These are phyloP conservation scores for Neomonachus schauinslandi DNA, from an alignment of 2,113 vertebrate genomes.

Conservation along the genomic window DNA sequence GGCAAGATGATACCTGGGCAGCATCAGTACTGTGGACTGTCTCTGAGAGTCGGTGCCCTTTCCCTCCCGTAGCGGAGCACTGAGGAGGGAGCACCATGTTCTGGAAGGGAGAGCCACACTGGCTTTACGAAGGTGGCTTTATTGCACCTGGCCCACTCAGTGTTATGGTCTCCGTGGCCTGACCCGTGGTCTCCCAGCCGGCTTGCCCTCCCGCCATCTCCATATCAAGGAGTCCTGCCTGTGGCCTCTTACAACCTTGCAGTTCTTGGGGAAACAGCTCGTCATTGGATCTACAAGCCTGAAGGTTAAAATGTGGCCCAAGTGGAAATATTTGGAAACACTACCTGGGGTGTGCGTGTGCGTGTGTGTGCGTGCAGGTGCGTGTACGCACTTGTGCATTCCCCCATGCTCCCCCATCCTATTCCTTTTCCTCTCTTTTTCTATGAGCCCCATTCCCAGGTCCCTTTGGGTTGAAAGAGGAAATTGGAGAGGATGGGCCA, in stretches of 20 bases:
- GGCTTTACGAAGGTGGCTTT: not conserved
- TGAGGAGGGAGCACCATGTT: not conserved
- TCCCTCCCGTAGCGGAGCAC: fast-evolving
- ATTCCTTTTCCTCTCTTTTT: conserved; percentile 66
- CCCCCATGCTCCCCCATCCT: not conserved
- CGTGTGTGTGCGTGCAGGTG: fast-evolving
- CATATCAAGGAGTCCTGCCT: not conserved
- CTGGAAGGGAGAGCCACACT: not conserved
- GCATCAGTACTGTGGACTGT: fast-evolving
- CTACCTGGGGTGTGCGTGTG: no score
- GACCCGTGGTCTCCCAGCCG: not conserved
- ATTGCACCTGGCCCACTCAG: not conserved
- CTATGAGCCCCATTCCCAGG: conserved; percentile 66
- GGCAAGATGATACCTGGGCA: not conserved
- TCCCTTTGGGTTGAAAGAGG: conserved; percentile 78
- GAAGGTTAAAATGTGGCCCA: conserved; percentile 16
- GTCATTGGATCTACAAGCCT: not conserved
- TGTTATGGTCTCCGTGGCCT: not conserved
- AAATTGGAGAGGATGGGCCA: conserved; percentile 78
- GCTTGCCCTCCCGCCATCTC: not conserved
- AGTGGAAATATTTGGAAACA: not conserved
- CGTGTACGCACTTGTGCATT: fast-evolving
- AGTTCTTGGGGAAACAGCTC: conserved; percentile 43
- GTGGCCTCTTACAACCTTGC: not conserved
- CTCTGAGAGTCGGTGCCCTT: not conserved